Evolutionary conservation across 2,888 invertebrate genomes (phyloP), one percentile per base, ranked within the genome.

Genomic region (Zygaena filipendulae): DNA sequence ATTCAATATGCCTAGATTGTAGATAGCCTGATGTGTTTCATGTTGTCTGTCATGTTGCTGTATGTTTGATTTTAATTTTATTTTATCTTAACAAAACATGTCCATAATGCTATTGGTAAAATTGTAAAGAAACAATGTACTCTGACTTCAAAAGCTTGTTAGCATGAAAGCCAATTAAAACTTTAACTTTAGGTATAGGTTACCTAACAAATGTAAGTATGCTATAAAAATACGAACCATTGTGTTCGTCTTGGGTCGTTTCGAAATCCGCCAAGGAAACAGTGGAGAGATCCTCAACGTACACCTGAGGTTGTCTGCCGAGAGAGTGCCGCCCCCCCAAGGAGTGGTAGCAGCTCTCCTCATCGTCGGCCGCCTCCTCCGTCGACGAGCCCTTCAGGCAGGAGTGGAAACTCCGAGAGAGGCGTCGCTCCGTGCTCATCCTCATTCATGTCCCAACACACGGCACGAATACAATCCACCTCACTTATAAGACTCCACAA

Each of bases 331-430:
- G 58, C 24, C 77, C 77, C 13, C 77, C 75, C 5, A 79, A 58
- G 21, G 74, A 77, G 50, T 79, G 77, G 51, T 79, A 79, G 53
- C 75, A 77, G 38, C 53, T 70, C 32, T 79, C 80, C 35, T 77
- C 81, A 5, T 74, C 74, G 44, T 79, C 79, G 13, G 68, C 71
- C 20, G 69, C 80, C 51, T 79, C 80, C 59, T 80, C 80, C 40
- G 80, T 79, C 35, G 80, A 77, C 35, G 82, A 80, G 19, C 86
- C 86, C 45, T 86, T 84, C 45, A 87, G 74, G 51, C 87, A 87
- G 36, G 86, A 86, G 68, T 86, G 86, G 59, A 87, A 86, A 54
- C 86, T 86, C 57, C 86, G 80, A 25, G 85, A 86, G 40, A 85
- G 77, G 35, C 86, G 80, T 39, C 84, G 69, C 53, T 82, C 81